These are phyloP conservation scores for Anas platyrhynchos DNA, from an alignment of 2,113 vertebrate genomes.

Conservation along the genomic window DNA sequence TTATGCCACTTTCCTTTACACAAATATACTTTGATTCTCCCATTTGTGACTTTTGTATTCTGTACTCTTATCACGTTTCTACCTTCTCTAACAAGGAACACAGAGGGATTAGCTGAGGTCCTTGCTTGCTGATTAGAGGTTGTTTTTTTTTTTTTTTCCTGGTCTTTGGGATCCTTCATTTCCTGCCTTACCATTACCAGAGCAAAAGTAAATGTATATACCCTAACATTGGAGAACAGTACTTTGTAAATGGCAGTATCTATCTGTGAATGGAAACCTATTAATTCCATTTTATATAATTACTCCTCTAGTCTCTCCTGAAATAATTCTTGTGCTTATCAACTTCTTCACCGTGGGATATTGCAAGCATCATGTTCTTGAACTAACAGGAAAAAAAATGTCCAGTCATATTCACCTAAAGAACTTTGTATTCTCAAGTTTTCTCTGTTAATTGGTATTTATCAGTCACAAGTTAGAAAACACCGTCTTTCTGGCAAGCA, in stretches of 20 bases:
- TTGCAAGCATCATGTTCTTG: neutral
- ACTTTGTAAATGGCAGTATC: neutral
- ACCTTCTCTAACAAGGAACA: neutral
- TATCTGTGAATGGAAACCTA: neutral
- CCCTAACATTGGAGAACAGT: neutral
- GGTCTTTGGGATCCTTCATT: neutral
- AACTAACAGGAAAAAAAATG: neutral
- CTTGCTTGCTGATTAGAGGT: neutral
- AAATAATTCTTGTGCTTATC: neutral
- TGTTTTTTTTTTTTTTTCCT: neutral
- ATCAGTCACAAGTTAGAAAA: neutral
- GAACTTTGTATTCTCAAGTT: neutral
- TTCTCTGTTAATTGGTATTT: neutral
- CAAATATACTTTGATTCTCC: neutral
- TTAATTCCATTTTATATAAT: neutral
- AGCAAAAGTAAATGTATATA: neutral
- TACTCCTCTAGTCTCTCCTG: neutral
- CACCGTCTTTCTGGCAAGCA: neutral
- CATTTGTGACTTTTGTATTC: neutral
- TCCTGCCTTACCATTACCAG: neutral
- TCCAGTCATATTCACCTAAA: neutral
- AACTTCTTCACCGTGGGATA: neutral
- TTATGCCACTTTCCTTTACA: neutral
- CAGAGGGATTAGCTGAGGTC: neutral
- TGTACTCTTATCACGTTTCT: neutral